These are phyloP conservation scores for Autographa gamma DNA, from an alignment of 2,888 invertebrate species.

Conservation along the genomic window DNA sequence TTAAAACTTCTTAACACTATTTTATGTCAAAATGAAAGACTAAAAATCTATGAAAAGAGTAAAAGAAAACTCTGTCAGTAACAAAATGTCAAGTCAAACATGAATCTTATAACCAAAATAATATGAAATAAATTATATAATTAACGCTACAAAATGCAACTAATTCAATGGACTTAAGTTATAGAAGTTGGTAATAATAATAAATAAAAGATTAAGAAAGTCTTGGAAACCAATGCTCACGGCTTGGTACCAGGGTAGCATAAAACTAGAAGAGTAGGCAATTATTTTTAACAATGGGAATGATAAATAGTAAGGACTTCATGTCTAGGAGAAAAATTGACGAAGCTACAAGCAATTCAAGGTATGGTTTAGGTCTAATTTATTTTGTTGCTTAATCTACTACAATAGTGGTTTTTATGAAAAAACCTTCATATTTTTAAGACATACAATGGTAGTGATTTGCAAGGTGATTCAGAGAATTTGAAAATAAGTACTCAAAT, in stretches of 20 bases:
- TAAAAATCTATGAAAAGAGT: not conserved
- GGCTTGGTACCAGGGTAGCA: slow-evolving; percentile 4
- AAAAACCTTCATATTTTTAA: too few relatives aligned
- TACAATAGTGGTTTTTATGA: not conserved
- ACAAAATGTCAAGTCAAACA: slow-evolving; percentile 40
- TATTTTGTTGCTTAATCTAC: too few relatives aligned
- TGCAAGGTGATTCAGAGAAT: too few relatives aligned
- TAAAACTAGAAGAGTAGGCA: not conserved
- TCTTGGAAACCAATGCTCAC: slow-evolving; percentile 5
- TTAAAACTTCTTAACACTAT: not conserved
- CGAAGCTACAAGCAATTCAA: slow-evolving; percentile 78
- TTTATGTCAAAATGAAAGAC: not conserved
- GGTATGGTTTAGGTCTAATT: slow-evolving; percentile 59
- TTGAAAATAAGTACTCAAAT: too few relatives aligned
- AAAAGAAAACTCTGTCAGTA: slow-evolving; percentile 41
- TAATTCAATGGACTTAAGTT: slow-evolving; percentile 3
- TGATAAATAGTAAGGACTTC: slow-evolving; percentile 66
- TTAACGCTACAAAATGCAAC: slow-evolving; percentile 45
- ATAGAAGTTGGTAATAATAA: slow-evolving; percentile 1
- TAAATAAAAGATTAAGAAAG: slow-evolving; percentile 9
- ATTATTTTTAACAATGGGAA: slow-evolving; percentile 45
- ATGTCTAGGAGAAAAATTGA: slow-evolving; percentile 65
- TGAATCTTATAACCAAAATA: slow-evolving; percentile 38
- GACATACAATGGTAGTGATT: too few relatives aligned
- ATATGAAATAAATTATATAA: slow-evolving; percentile 37